Conservation (phyloP, 1,140 invertebrate genomes). For the Aricia agestis region DNA sequence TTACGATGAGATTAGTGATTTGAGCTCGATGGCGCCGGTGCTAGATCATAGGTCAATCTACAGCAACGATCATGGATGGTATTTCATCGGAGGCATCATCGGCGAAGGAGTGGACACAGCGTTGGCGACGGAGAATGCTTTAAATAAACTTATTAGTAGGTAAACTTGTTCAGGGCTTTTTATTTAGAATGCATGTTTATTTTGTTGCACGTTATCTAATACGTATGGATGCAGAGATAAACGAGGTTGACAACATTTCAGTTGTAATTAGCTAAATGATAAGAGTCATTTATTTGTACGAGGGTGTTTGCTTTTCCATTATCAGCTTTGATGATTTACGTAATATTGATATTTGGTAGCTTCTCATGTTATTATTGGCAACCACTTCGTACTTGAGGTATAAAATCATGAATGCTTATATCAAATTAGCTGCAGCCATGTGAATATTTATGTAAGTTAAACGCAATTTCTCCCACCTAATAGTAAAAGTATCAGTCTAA, state of each 20-base stretch:
- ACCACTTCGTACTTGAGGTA: neutral
- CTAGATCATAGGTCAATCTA: slow-evolving; percentile 73
- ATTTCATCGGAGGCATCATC: slow-evolving; percentile 86
- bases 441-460: too few species aligned
- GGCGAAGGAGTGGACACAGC: slow-evolving; percentile 77
- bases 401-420: too few species aligned
- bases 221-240: slow-evolving; percentile 18
- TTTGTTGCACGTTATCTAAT: slow-evolving; percentile 16
- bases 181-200: slow-evolving; percentile 27
- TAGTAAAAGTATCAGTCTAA: too few species aligned
- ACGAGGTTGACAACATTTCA: slow-evolving; percentile 16
- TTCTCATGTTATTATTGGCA: neutral
- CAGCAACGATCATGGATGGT: slow-evolving; percentile 85
- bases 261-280: slow-evolving; percentile 17
- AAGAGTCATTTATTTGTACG: slow-evolving; percentile 1
- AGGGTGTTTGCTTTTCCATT: neutral
- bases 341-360: neutral
- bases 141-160: slow-evolving; percentile 88
- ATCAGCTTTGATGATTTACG: neutral
- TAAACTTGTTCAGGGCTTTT: slow-evolving; percentile 75
- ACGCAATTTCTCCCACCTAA: too few species aligned
- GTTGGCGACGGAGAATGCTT: slow-evolving; percentile 80
- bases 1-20: slow-evolving; percentile 48
- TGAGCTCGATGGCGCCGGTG: slow-evolving; percentile 49
- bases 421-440: too few species aligned